Percentiles rank a stretch among this genome's conserved stretches.
These are phyloP conservation scores for Margaritifera margaritifera DNA, from an alignment of 2,888 invertebrate species.

Conservation along the genomic window DNA sequence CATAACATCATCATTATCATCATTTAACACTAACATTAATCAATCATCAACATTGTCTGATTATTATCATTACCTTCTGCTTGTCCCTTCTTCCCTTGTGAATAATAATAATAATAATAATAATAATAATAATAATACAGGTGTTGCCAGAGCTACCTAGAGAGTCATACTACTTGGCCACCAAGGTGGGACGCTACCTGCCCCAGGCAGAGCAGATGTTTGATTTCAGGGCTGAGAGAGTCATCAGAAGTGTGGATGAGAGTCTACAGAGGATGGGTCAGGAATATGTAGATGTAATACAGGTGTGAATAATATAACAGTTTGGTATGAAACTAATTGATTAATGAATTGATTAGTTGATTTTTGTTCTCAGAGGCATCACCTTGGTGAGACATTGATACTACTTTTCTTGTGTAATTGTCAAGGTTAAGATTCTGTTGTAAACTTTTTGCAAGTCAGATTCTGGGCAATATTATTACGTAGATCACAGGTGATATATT, in stretches of 20 bases:
- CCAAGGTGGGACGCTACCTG: conserved; percentile 88
- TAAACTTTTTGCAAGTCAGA: too few species aligned
- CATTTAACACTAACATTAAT: too few species aligned
- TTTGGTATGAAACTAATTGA: neutral
- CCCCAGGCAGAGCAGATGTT: conserved; percentile 81
- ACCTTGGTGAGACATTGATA: neutral
- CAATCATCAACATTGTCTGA: too few species aligned
- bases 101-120: too few species aligned
- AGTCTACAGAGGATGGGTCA: conserved; percentile 84
- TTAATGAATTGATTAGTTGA: neutral
- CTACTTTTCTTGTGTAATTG: too few species aligned
- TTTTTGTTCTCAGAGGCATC: too few species aligned
- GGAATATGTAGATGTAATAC: conserved; percentile 90
- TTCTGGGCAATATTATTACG: too few species aligned
- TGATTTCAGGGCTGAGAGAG: conserved; percentile 86
- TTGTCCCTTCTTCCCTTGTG: too few species aligned
- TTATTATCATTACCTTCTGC: too few species aligned
- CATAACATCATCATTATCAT: too few species aligned
- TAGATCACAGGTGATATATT: too few species aligned
- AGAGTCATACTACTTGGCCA: conserved; percentile 88
- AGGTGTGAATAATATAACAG: conserved; percentile 76
- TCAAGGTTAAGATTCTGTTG: too few species aligned
- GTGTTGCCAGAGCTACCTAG: conserved; percentile 87
- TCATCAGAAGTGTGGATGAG: conserved; percentile 82
- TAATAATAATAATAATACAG: conserved; percentile 41